phyloP scores from a whole-genome alignment of 2,113 vertebrate species.

The Poeciliopsis occidentalis region DNA sequence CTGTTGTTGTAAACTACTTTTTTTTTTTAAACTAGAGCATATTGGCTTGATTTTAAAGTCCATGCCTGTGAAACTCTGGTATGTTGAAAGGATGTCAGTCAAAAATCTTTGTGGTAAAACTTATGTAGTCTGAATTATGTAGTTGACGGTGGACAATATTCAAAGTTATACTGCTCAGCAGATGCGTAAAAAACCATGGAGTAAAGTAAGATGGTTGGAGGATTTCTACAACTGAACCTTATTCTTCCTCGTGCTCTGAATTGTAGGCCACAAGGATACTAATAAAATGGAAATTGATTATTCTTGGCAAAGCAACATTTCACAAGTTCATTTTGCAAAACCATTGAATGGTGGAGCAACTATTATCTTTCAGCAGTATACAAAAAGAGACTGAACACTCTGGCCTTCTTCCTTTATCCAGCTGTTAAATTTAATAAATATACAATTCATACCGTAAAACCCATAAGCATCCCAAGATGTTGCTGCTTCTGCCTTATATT shows the following conservation, averaged over 20 bases:
- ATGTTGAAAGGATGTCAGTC: background rate
- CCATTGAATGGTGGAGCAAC: too few relatives aligned
- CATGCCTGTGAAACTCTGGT: background rate
- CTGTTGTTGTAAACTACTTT: too few relatives aligned
- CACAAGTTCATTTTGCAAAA: background rate
- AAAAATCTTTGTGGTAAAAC: background rate
- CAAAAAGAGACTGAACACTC: background rate
- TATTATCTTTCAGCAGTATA: background rate
- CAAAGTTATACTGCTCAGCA: background rate
- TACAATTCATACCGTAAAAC: background rate
- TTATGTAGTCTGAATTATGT: too few relatives aligned
- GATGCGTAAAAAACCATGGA: background rate
- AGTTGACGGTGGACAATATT: background rate
- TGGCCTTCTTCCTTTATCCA: background rate
- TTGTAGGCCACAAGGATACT: background rate
- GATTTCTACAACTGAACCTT: background rate
- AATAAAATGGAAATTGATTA: background rate
- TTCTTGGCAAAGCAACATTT: background rate
- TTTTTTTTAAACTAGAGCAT: background rate
- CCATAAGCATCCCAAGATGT: background rate
- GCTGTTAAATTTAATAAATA: background rate
- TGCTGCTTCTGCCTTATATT: conserved; percentile 8
- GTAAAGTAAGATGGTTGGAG: background rate
- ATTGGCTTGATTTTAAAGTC: background rate
- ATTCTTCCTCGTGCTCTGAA: background rate